These are phyloP conservation scores for Saimiri boliviensis DNA, from an alignment of 2,113 vertebrate genomes.

Conservation along the genomic window DNA sequence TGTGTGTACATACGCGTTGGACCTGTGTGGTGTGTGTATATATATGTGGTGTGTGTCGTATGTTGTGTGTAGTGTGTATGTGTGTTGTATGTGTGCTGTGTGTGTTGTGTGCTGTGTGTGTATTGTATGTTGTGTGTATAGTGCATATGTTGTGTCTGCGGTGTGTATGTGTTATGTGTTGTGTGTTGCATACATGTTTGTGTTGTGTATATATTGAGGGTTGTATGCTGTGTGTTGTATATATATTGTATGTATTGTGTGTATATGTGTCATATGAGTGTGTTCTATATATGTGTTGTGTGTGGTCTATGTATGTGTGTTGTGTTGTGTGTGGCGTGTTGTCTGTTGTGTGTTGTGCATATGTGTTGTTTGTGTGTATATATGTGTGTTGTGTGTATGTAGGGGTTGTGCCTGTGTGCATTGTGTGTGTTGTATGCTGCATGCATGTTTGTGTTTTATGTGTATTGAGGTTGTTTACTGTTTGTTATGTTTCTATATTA, in stretches of 20 bases:
- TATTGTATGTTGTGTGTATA: neutral
- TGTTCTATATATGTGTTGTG: neutral
- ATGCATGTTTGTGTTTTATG: neutral
- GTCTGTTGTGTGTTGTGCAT: neutral
- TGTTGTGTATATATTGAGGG: neutral
- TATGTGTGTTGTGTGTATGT: neutral
- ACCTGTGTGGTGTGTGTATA: too few relatives aligned
- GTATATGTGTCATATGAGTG: neutral
- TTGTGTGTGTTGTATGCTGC: neutral
- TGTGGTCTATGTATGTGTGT: neutral
- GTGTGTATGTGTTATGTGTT: neutral
- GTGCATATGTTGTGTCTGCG: neutral
- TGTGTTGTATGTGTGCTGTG: too few relatives aligned
- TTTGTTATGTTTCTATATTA: too few relatives aligned
- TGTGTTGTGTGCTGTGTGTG: neutral
- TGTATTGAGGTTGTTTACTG: neutral
- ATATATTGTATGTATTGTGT: neutral
- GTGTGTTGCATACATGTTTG: too few relatives aligned
- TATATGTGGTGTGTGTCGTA: too few relatives aligned
- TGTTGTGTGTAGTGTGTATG: too few relatives aligned
- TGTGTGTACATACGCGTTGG: neutral
- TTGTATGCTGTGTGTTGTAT: neutral
- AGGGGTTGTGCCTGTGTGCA: too few relatives aligned
- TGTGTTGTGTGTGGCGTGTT: neutral
- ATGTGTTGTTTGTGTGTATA: neutral